Base-by-base conservation (phyloP, 2,113 vertebrate species). In the Smithornis capensis region DNA sequence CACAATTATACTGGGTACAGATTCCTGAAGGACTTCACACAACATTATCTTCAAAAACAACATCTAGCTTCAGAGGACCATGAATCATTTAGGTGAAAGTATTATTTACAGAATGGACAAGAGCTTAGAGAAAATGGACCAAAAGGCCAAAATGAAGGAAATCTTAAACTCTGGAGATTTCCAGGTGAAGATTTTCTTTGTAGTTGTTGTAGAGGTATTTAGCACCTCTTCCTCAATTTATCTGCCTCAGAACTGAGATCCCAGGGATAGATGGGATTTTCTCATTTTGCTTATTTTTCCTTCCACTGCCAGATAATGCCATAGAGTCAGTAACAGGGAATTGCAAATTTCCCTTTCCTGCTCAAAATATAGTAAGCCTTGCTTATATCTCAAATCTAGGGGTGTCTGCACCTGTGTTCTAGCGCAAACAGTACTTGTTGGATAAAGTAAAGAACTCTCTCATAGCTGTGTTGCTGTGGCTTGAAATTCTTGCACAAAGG, bases 11-110 rank as follows among this genome's bases (percentile, higher is more conserved):
- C 1, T 14, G 14, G 37, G 17, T 33, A n/a, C 27, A 90, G 60
- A 79, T 69, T 83, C 13, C 52, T 37, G n/a, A 24, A 64, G 33
- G 10, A 68, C 7, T 94, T 89, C 22, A 52, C 40, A 78, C 12
- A 71, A 44, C 12, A 47, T 76, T 87, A 14, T 50, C 29, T 75
- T 92, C 22, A 87, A 57, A 70, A 77, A 55, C 6, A 92, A 29
- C 18, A n/a, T 18, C 1, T 75, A 0, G 1, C 7, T 77, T 93
- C 21, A 68, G n/a, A 70, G 78, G 35, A 75, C 11, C 0, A 0
- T 67, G n/a, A 86, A 90, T 74, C 23, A 73, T 8, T 9, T 19
- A 53, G 12, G 9, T 3, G 4, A 71, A 93, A 87, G 4, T 7
- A 27, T 64, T 76, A 71, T 83, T 71, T 29, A 53, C 35, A 82